These are phyloP conservation scores for Orthonychiurus folsomi DNA, from an alignment of 2,888 invertebrate genomes.

Conservation along the genomic window DNA sequence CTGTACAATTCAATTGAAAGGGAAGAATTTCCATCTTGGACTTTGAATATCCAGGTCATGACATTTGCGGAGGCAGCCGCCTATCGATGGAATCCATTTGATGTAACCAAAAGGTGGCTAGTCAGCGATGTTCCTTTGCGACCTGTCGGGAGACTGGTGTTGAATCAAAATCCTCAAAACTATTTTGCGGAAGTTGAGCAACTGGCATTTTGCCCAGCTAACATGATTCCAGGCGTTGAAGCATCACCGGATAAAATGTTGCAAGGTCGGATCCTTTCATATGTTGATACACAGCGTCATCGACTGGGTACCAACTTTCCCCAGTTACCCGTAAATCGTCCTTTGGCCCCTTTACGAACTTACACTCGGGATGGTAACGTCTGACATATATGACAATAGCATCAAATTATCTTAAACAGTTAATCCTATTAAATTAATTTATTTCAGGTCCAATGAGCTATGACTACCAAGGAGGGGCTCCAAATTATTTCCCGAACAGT, in stretches of 20 bases:
- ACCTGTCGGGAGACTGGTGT: constrained; percentile 72
- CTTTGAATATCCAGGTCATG: constrained; percentile 79
- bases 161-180: constrained; percentile 82
- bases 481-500: constrained; percentile 28
- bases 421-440: no score
- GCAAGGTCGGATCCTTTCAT: constrained; percentile 45
- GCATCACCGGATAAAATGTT: constrained; percentile 91
- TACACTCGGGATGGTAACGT: constrained; percentile 94
- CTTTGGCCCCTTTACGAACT: constrained; percentile 54
- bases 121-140: constrained; percentile 78
- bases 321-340: constrained; percentile 92
- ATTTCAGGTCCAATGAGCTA: background rate
- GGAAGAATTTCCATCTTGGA: constrained; percentile 59
- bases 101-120: constrained; percentile 66
- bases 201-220: constrained; percentile 79
- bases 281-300: constrained; percentile 85
- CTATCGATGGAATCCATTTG: constrained; percentile 80
- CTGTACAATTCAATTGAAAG: constrained; percentile 77
- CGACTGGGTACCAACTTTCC: constrained; percentile 83
- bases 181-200: constrained; percentile 93
- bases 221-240: constrained; percentile 85
- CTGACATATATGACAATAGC: no score
- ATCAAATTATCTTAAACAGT: no score
- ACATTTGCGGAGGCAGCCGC: constrained; percentile 73
- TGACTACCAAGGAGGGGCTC: constrained; percentile 40